Evolutionary conservation across 2,888 invertebrate species (phyloP).

Genomic region (Diarsia rubi): DNA sequence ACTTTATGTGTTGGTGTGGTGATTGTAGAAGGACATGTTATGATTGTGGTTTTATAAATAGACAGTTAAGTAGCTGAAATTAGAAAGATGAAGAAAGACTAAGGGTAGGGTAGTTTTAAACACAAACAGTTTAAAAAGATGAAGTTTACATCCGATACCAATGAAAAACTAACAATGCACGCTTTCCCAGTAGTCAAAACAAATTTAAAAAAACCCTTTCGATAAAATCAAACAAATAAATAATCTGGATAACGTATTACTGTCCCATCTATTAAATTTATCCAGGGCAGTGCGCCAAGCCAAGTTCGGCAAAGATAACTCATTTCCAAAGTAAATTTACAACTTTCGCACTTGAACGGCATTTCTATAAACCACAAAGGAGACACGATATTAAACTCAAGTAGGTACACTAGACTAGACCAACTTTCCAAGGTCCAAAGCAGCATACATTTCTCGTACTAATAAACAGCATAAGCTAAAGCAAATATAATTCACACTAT

Average conservation of each 20-base stretch:
- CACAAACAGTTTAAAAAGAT: not conserved
- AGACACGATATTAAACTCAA: slow-evolving; percentile 46
- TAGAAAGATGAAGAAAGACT: not conserved
- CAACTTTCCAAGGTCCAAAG: slow-evolving; percentile 57
- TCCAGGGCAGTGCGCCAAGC: not conserved
- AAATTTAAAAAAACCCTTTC: too few relatives aligned
- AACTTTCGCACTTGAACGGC: slow-evolving; percentile 19
- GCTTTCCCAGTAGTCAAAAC: not conserved
- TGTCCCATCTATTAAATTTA: not conserved
- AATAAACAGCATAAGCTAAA: slow-evolving; percentile 46
- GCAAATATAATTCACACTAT: slow-evolving; percentile 57
- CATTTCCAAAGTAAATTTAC: slow-evolving; percentile 17
- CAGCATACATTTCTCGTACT: slow-evolving; percentile 52
- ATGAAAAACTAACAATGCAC: not conserved
- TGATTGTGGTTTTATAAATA: not conserved
- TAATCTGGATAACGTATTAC: slow-evolving; percentile 2
- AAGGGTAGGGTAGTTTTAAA: not conserved
- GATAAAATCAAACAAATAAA: not conserved
- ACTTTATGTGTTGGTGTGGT: slow-evolving; percentile 19
- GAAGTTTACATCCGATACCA: not conserved
- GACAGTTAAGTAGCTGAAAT: not conserved
- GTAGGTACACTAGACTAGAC: slow-evolving; percentile 29
- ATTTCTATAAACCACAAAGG: slow-evolving; percentile 19
- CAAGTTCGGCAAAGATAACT: not conserved
- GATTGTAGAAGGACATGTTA: not conserved